phyloP scores from a whole-genome alignment of 2,113 vertebrate species.

The Siniperca knerii region DNA sequence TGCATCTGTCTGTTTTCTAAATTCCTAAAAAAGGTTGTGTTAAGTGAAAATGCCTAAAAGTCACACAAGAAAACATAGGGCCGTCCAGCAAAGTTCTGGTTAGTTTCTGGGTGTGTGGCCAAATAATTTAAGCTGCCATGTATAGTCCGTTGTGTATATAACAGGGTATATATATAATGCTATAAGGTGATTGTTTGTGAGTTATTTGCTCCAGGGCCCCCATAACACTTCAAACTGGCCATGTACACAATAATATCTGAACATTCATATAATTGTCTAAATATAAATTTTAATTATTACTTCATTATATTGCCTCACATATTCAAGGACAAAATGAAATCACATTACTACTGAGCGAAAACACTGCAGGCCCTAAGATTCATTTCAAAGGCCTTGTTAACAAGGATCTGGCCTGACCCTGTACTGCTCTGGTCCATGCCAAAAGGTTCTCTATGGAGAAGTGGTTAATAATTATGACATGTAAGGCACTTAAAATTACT shows the following conservation, averaged over 20 bases:
- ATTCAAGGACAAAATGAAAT: constrained; percentile 39
- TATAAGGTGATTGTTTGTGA: not conserved
- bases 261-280: not conserved
- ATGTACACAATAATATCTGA: not conserved
- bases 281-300: not conserved
- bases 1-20: no score
- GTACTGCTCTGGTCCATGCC: constrained; percentile 23
- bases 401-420: constrained; percentile 38
- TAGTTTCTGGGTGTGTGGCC: not conserved
- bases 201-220: not conserved
- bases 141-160: not conserved
- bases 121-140: not conserved
- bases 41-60: no score
- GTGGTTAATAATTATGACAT: constrained; percentile 7
- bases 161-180: not conserved
- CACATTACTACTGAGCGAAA: constrained; percentile 27
- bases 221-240: not conserved
- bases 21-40: no score
- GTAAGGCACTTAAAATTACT: constrained; percentile 2
- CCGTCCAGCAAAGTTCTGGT: not conserved
- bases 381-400: constrained; percentile 50
- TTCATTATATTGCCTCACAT: constrained; percentile 1
- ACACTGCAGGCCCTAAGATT: constrained; percentile 27
- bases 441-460: constrained; percentile 7
- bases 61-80: not conserved